These are phyloP conservation scores for Pseudomyrmex flavicornis DNA, from an alignment of 1,140 invertebrate genomes.

Conservation along the genomic window DNA sequence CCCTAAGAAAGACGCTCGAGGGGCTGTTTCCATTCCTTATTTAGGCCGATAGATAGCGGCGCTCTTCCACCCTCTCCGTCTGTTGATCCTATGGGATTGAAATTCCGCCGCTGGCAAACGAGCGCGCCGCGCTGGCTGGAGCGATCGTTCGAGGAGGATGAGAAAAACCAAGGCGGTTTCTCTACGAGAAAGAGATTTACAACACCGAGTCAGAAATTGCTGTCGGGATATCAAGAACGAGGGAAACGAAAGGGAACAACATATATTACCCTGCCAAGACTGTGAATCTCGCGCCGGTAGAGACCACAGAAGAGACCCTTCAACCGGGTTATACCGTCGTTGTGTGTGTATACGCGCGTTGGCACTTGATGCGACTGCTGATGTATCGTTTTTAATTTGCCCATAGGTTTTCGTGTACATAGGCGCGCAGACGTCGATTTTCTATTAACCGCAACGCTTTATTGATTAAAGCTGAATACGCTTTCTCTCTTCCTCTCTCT, in stretches of 20 bases:
- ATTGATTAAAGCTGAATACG: conserved; percentile 54
- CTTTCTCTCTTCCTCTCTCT: no score
- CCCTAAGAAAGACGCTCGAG: background rate
- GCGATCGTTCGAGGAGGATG: background rate
- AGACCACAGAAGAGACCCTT: background rate
- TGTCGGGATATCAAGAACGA: conserved; percentile 3
- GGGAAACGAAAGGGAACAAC: conserved; percentile 13
- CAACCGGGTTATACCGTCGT: no score
- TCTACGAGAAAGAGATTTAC: conserved; percentile 30
- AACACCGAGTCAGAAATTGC: conserved; percentile 37
- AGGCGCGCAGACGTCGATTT: conserved; percentile 44
- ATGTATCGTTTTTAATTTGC: conserved; percentile 48
- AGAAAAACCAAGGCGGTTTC: background rate
- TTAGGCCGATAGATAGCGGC: conserved; percentile 22
- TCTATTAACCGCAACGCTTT: conserved; percentile 38
- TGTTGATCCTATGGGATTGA: conserved; percentile 39
- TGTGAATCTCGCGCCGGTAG: no score
- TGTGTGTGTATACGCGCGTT: background rate
- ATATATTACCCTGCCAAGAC: no score
- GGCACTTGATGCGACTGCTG: background rate
- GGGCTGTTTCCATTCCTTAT: conserved; percentile 5
- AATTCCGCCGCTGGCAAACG: conserved; percentile 5
- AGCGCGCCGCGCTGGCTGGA: background rate
- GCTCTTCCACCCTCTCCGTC: background rate
- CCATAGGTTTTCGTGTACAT: background rate